Evolutionary conservation across 2,113 vertebrate genomes (phyloP).

Genomic region (Hemicordylus capensis): DNA sequence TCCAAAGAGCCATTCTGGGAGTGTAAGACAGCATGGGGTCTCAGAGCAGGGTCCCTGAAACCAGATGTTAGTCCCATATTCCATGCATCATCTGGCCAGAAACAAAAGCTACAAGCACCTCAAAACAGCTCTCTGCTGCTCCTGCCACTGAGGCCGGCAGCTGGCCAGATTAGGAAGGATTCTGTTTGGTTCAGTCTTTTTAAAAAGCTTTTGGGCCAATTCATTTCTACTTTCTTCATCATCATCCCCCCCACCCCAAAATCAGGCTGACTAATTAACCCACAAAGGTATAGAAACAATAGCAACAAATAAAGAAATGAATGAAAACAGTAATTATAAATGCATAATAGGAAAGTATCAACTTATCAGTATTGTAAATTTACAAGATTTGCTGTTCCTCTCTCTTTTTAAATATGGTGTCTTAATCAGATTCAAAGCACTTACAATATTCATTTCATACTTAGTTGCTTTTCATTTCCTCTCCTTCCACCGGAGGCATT

Average conservation of each 20-base stretch:
- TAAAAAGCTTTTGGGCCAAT: not conserved
- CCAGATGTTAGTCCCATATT: no score
- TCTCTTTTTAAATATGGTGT: not conserved
- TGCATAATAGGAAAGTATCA: not conserved
- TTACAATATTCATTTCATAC: constrained; percentile 4
- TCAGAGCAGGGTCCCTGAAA: no score
- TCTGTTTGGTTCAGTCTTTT: not conserved
- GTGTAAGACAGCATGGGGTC: no score
- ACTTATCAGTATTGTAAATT: not conserved
- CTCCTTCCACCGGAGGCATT: constrained; percentile 26
- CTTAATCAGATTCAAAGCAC: constrained; percentile 14
- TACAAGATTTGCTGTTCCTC: not conserved
- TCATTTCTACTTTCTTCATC: not conserved
- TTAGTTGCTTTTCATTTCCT: constrained; percentile 1
- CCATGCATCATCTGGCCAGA: no score
- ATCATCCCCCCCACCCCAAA: no score
- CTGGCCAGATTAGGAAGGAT: not conserved
- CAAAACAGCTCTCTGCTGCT: no score
- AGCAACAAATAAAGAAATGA: not conserved
- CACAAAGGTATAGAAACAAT: not conserved
- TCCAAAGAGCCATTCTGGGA: no score
- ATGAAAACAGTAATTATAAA: not conserved
- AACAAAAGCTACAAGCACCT: no score
- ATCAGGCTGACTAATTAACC: not conserved
- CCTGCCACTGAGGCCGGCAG: no score